Base-by-base conservation (phyloP, 1,140 invertebrate species). In the Hycleus phaleratus region DNA sequence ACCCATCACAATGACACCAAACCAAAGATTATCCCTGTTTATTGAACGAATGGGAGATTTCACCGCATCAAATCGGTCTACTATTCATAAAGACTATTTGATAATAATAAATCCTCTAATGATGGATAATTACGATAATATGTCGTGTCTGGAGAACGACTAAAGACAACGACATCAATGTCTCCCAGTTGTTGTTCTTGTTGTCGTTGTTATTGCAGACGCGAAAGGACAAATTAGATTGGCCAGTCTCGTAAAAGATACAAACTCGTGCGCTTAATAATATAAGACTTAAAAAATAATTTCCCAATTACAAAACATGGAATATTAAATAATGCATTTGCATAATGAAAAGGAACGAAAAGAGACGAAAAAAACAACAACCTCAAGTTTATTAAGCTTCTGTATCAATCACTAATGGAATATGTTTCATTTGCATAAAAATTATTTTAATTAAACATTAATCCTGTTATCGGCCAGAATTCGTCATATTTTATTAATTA, bases 281-380 rank as follows among this genome's bases (percentile, higher is more conserved):
- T 55, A 46, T 52, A 32, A 44, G 49, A 56, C 39, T 58, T 54
- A 62, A 62, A 18, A 62, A 62, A 59, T 59, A 60, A 62, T 62
- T 62, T 62, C 57, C 53, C 61, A 62, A 62, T 62, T 62, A 62
- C 58, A 49, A 62, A 62, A 62, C 61, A 62, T 62, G 61, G 61
- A 62, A 62, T 62, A 62, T 62, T 56, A 56, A 60, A 59, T 60
- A 53, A 56, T 51, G 24, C 44, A 59, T 62, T 62, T 57, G 58
- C 53, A 53, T 62, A 56, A 56, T 59, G 48, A 62, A 54, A 62
- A 42, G 4, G 7, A 4, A 32, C 32, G 7, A 4, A 4, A 32
- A 32, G 7, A 18, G 0, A 18, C 18, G 18, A 32, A 32, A 32
- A 32, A 32, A 32, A 32, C 4, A 32, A 7, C 7, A 62, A 61